These are phyloP conservation scores for Aromia moschata DNA, from an alignment of 2,888 invertebrate genomes.

Conservation along the genomic window DNA sequence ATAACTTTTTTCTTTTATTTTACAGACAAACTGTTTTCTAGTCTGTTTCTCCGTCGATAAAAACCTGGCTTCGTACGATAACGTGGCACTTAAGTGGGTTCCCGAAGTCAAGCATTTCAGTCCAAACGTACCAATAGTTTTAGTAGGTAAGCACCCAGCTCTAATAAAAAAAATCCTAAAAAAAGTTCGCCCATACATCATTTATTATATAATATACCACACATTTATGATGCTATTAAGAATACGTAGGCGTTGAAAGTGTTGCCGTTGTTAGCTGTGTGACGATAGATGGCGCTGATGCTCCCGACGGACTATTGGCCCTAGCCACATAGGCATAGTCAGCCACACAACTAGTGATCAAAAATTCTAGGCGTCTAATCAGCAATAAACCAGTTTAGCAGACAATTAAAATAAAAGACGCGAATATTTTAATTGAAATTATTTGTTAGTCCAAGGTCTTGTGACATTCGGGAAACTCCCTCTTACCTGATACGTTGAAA, in stretches of 20 bases:
- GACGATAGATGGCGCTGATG: not conserved
- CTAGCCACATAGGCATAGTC: too few relatives aligned
- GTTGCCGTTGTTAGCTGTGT: not conserved
- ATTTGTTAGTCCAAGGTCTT: not conserved
- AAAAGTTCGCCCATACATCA: too few relatives aligned
- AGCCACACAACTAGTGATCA: too few relatives aligned
- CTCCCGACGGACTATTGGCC: not conserved
- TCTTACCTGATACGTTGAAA: not conserved
- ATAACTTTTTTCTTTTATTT: too few relatives aligned
- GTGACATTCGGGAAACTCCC: not conserved
- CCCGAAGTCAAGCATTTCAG: slow-evolving; percentile 89
- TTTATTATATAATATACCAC: too few relatives aligned
- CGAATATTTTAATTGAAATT: not conserved
- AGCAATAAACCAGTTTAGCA: too few relatives aligned
- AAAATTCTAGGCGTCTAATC: too few relatives aligned
- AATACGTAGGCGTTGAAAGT: not conserved
- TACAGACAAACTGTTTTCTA: slow-evolving; percentile 88
- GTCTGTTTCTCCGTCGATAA: slow-evolving; percentile 88
- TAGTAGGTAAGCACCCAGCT: slow-evolving; percentile 80
- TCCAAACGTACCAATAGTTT: slow-evolving; percentile 80
- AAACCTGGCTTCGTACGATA: slow-evolving; percentile 83
- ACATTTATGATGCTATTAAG: not conserved
- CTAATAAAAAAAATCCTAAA: too few relatives aligned
- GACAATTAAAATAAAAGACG: not conserved
- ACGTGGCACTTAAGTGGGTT: slow-evolving; percentile 87